phyloP scores from a whole-genome alignment of 2,797 vertebrate species.

The Chaetophractus vellerosus region DNA sequence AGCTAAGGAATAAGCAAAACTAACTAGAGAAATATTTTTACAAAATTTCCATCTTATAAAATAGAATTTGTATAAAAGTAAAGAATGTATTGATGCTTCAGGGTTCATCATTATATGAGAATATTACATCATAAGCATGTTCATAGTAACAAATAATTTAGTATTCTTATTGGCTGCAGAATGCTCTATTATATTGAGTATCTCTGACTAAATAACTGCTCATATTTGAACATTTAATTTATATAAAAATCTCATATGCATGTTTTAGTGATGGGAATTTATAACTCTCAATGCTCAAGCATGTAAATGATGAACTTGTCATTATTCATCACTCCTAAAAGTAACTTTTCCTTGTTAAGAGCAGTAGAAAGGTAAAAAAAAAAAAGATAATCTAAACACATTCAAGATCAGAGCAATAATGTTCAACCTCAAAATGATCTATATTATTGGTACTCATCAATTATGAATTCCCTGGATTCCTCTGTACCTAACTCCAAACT shows the following conservation, averaged over 20 bases:
- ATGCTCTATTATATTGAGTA: not conserved
- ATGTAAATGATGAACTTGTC: not conserved
- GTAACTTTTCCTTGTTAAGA: not conserved
- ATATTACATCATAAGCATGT: conserved; percentile 35
- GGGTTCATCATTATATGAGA: not conserved
- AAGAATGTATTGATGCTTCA: conserved; percentile 48
- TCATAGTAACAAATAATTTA: conserved; percentile 39
- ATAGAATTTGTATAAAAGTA: conserved; percentile 33
- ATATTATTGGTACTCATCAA: not conserved
- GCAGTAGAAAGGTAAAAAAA: conserved; percentile 35
- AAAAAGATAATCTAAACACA: conserved; percentile 33
- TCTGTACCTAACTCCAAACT: not conserved
- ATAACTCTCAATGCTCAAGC: conserved; percentile 21
- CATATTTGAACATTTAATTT: conserved; percentile 33
- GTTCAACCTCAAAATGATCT: conserved; percentile 26
- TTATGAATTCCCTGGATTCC: not conserved
- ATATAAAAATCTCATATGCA: conserved; percentile 25
- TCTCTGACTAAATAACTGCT: conserved; percentile 13
- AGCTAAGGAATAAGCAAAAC: conserved; percentile 37
- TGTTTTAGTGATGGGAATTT: conserved; percentile 51
- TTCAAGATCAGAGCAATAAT: conserved; percentile 34
- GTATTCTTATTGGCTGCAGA: conserved; percentile 34
- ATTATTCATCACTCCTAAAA: conserved; percentile 34
- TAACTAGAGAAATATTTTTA: not conserved
- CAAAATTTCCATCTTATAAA: conserved; percentile 1